Evolutionary conservation across 2,797 vertebrate species (phyloP).

Genomic region (Dendrocincla tyrannina): DNA sequence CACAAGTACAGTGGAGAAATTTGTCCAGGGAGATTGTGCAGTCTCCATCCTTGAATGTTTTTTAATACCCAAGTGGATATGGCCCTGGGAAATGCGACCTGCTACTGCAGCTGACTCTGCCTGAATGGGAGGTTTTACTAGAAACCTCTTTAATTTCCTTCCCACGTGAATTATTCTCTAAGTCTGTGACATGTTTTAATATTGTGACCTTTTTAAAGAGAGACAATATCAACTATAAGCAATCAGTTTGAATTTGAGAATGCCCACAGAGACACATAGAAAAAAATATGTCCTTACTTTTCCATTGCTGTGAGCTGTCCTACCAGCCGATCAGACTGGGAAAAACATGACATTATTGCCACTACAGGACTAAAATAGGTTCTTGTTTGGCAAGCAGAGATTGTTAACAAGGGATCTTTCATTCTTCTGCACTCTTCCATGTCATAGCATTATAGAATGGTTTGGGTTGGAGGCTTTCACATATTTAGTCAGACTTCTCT

Average conservation of each 20-base stretch:
- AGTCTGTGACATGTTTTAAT: background rate
- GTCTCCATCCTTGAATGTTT: background rate
- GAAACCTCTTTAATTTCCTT: background rate
- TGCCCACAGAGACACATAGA: background rate
- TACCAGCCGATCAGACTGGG: background rate
- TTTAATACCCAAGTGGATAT: background rate
- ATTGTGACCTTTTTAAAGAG: background rate
- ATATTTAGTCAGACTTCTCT: background rate
- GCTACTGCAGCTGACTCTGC: background rate
- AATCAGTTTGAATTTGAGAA: background rate
- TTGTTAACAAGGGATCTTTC: background rate
- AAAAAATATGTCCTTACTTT: background rate
- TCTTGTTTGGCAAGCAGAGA: background rate
- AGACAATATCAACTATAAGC: background rate
- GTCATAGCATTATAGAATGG: background rate
- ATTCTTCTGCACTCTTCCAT: background rate
- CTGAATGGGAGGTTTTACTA: background rate
- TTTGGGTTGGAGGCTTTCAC: background rate
- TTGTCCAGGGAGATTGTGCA: background rate
- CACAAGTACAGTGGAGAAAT: background rate
- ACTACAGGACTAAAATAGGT: background rate
- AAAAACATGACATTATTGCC: background rate
- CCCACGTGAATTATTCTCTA: background rate
- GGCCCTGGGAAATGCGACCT: fast-evolving
- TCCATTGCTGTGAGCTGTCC: background rate